Evolutionary conservation across 2,113 vertebrate species (phyloP), one percentile per base, ranked within the genome.

Genomic region (Piaya cayana): DNA sequence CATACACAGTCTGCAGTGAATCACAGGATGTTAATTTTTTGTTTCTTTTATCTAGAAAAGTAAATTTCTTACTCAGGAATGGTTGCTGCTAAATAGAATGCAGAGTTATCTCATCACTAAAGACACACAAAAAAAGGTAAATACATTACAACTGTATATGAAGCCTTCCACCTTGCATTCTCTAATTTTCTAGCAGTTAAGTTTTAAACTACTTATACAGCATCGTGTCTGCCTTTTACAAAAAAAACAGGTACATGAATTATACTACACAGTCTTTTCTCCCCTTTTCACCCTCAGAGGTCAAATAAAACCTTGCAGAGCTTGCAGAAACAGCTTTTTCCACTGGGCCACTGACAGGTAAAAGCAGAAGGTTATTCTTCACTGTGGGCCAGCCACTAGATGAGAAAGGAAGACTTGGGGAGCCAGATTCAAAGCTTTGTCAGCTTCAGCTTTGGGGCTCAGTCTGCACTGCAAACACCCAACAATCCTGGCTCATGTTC

Each of bases 391-490:
- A 90, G 23, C 15, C 42, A 42, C 12, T 47, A 45, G 36, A 65
- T 36, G 23, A 81, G 29, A 52, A 39, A 70, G 19, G 49, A 56
- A 17, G 11, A 1, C 30, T 75, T 59, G 23, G 6, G 11, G 11
- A 82, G 22, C 26, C 56, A 45, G 29, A 63, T 63, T 63, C 20
- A 67, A 74, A 63, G 25, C 21, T 69, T 43, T 1, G 1, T 39
- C 49, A 68, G 15, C 27, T 30, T 45, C 52, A 45, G 21, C 27
- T 67, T 65, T 2, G 1, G 19, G 37, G 29, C 15, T 87, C 2
- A 1, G 52, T 5, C 52, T 9, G 11, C 17, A 18, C 1, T 49
- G 21, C 0, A 0, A 53, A n/a, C 0, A 0, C 13, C 39, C 47
- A 52, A 16, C 0, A 0, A 6, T 26, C n/a, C 13, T 45, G 22